Evolutionary conservation across 1,140 invertebrate species (phyloP).

Genomic region (Drosophila parvula): DNA sequence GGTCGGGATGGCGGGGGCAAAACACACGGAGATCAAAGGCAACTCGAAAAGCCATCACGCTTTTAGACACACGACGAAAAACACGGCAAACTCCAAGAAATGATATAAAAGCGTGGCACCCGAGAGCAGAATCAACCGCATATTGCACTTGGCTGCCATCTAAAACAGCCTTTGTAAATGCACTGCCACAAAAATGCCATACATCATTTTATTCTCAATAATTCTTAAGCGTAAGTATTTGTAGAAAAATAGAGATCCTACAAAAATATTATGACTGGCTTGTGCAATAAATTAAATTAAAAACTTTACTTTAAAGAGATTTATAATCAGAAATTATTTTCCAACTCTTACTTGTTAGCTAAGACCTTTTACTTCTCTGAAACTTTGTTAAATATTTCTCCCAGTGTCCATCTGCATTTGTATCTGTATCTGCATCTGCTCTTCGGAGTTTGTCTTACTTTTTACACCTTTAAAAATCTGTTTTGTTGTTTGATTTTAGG

Average conservation of each 20-base stretch:
- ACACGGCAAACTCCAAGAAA: conserved; percentile 50
- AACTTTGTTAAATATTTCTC: background rate
- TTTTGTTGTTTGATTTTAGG: conserved; percentile 69
- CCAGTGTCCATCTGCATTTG: conserved; percentile 22
- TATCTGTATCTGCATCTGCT: conserved; percentile 35
- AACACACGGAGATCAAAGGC: conserved; percentile 68
- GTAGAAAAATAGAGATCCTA: background rate
- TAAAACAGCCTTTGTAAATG: conserved; percentile 30
- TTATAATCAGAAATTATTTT: no score
- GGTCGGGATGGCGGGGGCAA: background rate
- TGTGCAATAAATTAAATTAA: no score
- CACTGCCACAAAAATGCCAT: conserved; percentile 15
- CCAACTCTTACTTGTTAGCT: no score
- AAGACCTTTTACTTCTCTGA: no score
- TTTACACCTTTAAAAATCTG: conserved; percentile 67
- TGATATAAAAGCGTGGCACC: conserved; percentile 42
- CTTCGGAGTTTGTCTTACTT: conserved; percentile 67
- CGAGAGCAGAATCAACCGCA: conserved; percentile 50
- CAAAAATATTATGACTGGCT: background rate
- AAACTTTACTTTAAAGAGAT: rapidly evolving
- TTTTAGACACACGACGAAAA: conserved; percentile 57
- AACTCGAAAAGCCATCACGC: conserved; percentile 64
- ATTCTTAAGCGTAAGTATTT: no score
- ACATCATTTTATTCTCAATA: background rate
- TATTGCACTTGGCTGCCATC: conserved; percentile 57